Conservation (phyloP, 2,113 vertebrate genomes). For the Crypturellus undulatus region DNA sequence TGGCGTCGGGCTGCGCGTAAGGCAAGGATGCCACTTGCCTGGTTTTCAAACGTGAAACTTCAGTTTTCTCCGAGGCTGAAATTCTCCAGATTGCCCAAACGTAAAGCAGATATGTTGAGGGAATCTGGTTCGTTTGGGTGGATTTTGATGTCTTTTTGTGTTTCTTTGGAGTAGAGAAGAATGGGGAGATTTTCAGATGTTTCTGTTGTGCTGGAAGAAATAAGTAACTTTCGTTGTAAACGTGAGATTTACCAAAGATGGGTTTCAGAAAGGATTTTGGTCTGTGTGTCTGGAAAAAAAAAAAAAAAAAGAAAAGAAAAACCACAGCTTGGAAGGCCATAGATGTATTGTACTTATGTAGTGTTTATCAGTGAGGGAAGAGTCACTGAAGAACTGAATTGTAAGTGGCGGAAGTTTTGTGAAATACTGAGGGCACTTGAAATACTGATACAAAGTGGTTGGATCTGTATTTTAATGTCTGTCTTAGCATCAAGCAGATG, state of each 20-base stretch:
- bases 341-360: background rate
- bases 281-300: background rate
- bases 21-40: background rate
- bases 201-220: background rate
- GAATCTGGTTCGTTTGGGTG: background rate
- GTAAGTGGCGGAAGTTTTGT: background rate
- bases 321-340: background rate
- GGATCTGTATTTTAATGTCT: background rate
- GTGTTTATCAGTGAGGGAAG: background rate
- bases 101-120: background rate
- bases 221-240: background rate
- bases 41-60: background rate
- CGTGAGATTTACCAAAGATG: rapidly evolving
- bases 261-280: background rate
- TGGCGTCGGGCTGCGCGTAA: rapidly evolving
- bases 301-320: no score
- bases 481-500: background rate
- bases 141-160: background rate
- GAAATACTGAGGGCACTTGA: background rate
- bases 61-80: background rate
- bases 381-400: background rate
- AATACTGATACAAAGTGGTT: background rate
- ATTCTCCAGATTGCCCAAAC: background rate
- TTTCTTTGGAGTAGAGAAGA: background rate
- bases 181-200: background rate